Evolutionary conservation across 2,888 invertebrate species (phyloP).

Genomic region (Ernsta delagoae): DNA sequence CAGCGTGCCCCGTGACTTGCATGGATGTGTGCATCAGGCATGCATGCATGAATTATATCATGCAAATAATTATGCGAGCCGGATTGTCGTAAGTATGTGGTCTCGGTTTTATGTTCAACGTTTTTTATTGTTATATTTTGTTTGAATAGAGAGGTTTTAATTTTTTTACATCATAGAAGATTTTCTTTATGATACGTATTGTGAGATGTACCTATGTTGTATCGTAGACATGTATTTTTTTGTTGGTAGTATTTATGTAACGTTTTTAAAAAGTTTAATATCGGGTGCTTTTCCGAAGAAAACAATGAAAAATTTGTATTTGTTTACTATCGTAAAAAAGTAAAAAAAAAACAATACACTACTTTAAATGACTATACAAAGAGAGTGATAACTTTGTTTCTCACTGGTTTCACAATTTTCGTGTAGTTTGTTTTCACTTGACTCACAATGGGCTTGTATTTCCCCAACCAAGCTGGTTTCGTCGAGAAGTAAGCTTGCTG

Average conservation of each 20-base stretch:
- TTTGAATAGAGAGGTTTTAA: background rate
- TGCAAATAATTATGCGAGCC: slow-evolving; percentile 1
- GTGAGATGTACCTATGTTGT: too few species aligned
- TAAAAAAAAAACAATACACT: too few species aligned
- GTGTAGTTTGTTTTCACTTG: slow-evolving; percentile 60
- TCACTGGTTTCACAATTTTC: slow-evolving; percentile 65
- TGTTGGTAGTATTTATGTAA: too few species aligned
- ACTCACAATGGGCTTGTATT: slow-evolving; percentile 67
- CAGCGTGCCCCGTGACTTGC: background rate
- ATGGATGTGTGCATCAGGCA: background rate
- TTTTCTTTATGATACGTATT: too few species aligned
- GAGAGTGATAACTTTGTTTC: slow-evolving; percentile 60
- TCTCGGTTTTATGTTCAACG: background rate
- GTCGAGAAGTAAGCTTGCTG: slow-evolving; percentile 47
- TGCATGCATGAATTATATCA: background rate
- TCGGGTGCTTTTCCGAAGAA: too few species aligned
- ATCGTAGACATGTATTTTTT: too few species aligned
- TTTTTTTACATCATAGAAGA: too few species aligned
- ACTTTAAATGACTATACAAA: slow-evolving; percentile 11
- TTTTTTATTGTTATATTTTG: background rate
- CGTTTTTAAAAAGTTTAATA: too few species aligned
- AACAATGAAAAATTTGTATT: too few species aligned
- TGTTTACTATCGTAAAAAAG: too few species aligned
- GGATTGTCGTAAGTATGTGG: background rate
- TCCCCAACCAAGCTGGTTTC: slow-evolving; percentile 54